These are phyloP conservation scores for Acleris cristana DNA, from an alignment of 2,888 invertebrate genomes.

Conservation along the genomic window DNA sequence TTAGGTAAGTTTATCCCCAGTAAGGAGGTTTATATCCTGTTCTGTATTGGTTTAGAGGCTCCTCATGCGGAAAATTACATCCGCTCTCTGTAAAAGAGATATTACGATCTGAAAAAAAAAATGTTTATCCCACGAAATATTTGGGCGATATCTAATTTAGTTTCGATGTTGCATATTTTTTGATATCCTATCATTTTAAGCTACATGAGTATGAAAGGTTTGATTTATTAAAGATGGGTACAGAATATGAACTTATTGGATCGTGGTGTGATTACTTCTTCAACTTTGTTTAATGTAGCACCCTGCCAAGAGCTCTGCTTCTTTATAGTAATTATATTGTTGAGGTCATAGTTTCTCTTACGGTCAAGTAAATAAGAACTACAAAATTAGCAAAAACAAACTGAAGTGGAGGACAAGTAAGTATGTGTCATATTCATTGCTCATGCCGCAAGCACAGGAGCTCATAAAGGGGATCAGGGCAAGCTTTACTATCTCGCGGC, in stretches of 20 bases:
- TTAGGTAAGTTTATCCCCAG: slow-evolving; percentile 58
- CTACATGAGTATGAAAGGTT: too few species aligned
- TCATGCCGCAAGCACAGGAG: slow-evolving; percentile 56
- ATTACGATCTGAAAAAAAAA: slow-evolving; percentile 39
- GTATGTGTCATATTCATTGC: slow-evolving; percentile 48
- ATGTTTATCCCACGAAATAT: slow-evolving; percentile 12
- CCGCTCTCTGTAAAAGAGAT: slow-evolving; percentile 48
- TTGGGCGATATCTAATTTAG: slow-evolving; percentile 6
- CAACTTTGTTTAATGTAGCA: too few species aligned
- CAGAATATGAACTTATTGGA: too few species aligned
- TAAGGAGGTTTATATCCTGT: slow-evolving; percentile 62
- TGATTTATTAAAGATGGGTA: too few species aligned
- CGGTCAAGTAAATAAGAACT: too few species aligned
- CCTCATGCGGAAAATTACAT: slow-evolving; percentile 65
- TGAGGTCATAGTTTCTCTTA: too few species aligned
- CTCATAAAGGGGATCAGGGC: slow-evolving; percentile 71
- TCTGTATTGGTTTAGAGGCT: slow-evolving; percentile 61
- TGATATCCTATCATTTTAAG: too few species aligned
- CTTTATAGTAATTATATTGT: too few species aligned
- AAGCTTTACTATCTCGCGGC: slow-evolving; percentile 65
- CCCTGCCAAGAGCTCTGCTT: too few species aligned
- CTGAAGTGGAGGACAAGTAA: too few species aligned
- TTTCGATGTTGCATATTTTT: not conserved
- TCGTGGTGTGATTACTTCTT: too few species aligned
- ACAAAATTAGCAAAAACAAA: too few species aligned